Evolutionary conservation across 2,888 invertebrate species (phyloP).

Genomic region (Oxytorus armatus): DNA sequence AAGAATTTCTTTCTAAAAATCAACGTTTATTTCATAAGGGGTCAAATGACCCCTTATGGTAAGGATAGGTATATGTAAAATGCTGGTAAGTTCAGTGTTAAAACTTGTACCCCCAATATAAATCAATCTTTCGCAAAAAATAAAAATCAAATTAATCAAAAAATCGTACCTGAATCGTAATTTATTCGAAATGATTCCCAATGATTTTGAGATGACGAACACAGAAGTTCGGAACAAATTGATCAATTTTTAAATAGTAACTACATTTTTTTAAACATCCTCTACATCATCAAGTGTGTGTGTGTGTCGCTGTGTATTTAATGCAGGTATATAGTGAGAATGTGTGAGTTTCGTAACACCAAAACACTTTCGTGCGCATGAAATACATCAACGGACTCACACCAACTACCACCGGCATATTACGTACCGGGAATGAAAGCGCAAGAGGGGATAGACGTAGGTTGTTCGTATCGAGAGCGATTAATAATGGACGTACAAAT

Average conservation of each 20-base stretch:
- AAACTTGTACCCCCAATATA: no score
- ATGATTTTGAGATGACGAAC: no score
- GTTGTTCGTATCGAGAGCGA: conserved; percentile 60
- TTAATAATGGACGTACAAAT: conserved; percentile 67
- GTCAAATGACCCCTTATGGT: no score
- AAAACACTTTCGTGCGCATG: conserved; percentile 24
- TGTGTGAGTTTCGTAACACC: conserved; percentile 12
- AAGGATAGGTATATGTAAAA: no score
- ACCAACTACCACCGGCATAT: not conserved
- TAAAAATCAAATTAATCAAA: no score
- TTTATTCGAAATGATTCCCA: no score
- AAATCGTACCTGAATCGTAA: no score
- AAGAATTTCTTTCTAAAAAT: no score
- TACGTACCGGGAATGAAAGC: conserved; percentile 47
- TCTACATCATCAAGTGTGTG: not conserved
- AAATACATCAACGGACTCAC: conserved; percentile 34
- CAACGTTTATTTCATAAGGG: no score
- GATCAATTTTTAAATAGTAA: not conserved
- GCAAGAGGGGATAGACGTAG: conserved; percentile 46
- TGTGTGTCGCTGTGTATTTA: not conserved
- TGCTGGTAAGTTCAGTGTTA: no score
- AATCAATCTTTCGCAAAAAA: no score
- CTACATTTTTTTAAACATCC: conserved; percentile 23
- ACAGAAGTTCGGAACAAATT: no score
- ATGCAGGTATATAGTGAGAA: not conserved